phyloP scores from a whole-genome alignment of 2,113 vertebrate species.

The Cariama cristata region DNA sequence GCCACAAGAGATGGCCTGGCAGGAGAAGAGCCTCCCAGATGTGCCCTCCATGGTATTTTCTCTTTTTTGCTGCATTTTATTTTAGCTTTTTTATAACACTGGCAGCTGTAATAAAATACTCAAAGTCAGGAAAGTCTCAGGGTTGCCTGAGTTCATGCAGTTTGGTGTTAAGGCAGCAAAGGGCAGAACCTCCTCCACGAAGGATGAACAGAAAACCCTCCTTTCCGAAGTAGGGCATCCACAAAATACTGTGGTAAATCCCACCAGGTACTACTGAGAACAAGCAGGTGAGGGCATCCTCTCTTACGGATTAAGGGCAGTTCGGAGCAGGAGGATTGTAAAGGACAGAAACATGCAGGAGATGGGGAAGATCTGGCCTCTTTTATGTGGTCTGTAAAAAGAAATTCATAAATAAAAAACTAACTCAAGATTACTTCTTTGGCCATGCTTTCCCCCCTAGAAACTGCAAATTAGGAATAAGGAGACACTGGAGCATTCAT shows the following conservation, averaged over 20 bases:
- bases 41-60: not conserved
- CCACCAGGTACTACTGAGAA: not conserved
- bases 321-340: not conserved
- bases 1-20: accelerated
- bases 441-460: not conserved
- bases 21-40: not conserved
- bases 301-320: not conserved
- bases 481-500: not conserved
- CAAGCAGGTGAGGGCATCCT: not conserved
- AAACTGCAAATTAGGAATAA: not conserved
- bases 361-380: not conserved
- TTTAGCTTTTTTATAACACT: not conserved
- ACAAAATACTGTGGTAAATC: not conserved
- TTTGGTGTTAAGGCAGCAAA: not conserved
- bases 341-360: not conserved
- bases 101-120: not conserved
- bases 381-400: not conserved
- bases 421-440: not conserved
- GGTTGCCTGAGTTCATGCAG: not conserved
- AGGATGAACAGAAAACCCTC: not conserved
- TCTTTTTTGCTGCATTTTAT: not conserved
- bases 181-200: not conserved
- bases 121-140: not conserved
- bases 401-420: not conserved
- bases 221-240: not conserved